These are phyloP conservation scores for Cygnus olor DNA, from an alignment of 2,797 vertebrate species.

Conservation along the genomic window DNA sequence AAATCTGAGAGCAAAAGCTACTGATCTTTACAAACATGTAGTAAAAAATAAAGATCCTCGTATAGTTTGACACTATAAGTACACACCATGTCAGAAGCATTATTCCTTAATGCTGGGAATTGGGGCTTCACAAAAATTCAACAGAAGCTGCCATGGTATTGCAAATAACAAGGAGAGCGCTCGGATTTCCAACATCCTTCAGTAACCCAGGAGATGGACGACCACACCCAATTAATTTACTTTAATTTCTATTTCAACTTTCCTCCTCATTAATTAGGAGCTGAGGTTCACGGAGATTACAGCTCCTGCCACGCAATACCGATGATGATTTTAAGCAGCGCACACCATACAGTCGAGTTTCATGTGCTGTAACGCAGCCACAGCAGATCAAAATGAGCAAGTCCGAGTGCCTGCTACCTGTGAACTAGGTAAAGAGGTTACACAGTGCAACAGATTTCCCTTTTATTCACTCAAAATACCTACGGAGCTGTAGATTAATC, in stretches of 20 bases:
- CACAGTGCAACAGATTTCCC: neutral
- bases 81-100: fast-evolving
- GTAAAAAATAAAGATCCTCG: neutral
- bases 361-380: fast-evolving
- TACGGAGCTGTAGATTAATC: neutral
- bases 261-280: conserved; percentile 3
- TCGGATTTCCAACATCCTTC: neutral
- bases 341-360: fast-evolving
- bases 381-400: neutral
- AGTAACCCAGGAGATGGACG: neutral
- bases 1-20: neutral
- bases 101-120: neutral
- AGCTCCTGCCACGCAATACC: neutral
- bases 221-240: neutral
- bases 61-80: neutral
- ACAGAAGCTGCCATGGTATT: neutral
- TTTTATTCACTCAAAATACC: neutral
- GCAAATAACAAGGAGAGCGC: neutral
- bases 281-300: neutral
- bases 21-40: neutral
- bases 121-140: neutral
- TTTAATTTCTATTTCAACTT: conserved; percentile 11
- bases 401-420: neutral
- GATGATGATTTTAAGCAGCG: neutral
- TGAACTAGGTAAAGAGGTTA: neutral